Evolutionary conservation across 2,113 vertebrate species (phyloP), one percentile per base, ranked within the genome.

Genomic region (Fregata magnificens): DNA sequence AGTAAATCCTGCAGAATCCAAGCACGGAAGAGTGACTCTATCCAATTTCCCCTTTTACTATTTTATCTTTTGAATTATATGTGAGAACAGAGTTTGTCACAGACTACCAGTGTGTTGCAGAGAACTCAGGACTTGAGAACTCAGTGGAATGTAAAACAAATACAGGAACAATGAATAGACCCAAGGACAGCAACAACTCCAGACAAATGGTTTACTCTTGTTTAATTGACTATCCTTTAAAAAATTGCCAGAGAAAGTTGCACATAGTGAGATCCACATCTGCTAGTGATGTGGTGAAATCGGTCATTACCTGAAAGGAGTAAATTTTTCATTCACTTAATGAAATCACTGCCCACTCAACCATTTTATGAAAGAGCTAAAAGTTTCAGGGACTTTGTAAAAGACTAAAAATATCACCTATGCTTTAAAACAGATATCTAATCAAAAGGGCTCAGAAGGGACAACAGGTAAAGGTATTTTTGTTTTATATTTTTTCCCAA

Each of bases 51-150:
- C 13, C 59, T 77, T 95, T 96, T 90, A 93, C 55, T 82, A 45
- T 94, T 96, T 94, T 91, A 84, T 91, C 93, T 89, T 97, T 77
- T 80, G 86, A 94, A 77, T 96, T 88, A 56, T 56, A 50, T 88
- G 82, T 84, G 88, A 90, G 20, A 53, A 17, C 28, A 72, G 49
- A 82, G 29, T 79, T 84, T 94, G 63, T 95, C 67, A 88, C 53
- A 77, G 77, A 13, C 67, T 86, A 62, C 20, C 14, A 45, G 31
- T 78, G 47, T 78, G 16, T 45, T 78, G 38, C 66, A 94, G 76
- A 86, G 53, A 92, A 82, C 44, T 63, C 45, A 34, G 59, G 34
- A 74, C 71, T 91, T 45, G 44, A 89, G 82, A 89, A 70, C 25
- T 69, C 80, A 76, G 14, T 42, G 28, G 34, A 86, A 96, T 78